These are phyloP conservation scores for Papilio aristodemus DNA, from an alignment of 1,140 invertebrate genomes.

Conservation along the genomic window DNA sequence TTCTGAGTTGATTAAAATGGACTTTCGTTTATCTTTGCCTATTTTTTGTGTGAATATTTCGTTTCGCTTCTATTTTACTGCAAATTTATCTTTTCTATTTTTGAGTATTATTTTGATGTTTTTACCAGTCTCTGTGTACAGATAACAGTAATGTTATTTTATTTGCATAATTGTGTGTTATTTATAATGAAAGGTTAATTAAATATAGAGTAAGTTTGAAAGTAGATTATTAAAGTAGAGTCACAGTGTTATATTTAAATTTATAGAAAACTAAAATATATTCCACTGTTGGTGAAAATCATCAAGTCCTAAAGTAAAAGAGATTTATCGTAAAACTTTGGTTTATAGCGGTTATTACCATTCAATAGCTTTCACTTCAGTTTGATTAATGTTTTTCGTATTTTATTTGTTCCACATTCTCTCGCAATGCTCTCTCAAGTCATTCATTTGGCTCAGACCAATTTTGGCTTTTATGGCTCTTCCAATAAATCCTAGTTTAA, in stretches of 20 bases:
- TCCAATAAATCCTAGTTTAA: constrained; percentile 8
- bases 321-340: constrained; percentile 20
- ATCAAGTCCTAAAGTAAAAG: constrained; percentile 14
- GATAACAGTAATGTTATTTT: too few relatives aligned
- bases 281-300: not conserved
- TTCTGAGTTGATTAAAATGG: constrained; percentile 17
- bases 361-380: constrained; percentile 17
- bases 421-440: not conserved
- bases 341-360: constrained; percentile 21
- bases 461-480: constrained; percentile 1
- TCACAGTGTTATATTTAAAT: not conserved
- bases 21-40: constrained; percentile 17
- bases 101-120: not conserved
- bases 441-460: not conserved
- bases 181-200: too few relatives aligned
- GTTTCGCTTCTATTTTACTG: not conserved
- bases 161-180: too few relatives aligned
- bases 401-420: constrained; percentile 18
- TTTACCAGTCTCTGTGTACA: too few relatives aligned
- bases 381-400: constrained; percentile 22
- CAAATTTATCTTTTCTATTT: not conserved
- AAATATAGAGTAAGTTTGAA: too few relatives aligned
- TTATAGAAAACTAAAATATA: not conserved
- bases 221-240: not conserved
- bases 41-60: constrained; percentile 5